Percentiles rank a stretch among this genome's conserved stretches.
Evolutionary conservation across 2,113 vertebrate species (phyloP).

Genomic region (Otus sunia): DNA sequence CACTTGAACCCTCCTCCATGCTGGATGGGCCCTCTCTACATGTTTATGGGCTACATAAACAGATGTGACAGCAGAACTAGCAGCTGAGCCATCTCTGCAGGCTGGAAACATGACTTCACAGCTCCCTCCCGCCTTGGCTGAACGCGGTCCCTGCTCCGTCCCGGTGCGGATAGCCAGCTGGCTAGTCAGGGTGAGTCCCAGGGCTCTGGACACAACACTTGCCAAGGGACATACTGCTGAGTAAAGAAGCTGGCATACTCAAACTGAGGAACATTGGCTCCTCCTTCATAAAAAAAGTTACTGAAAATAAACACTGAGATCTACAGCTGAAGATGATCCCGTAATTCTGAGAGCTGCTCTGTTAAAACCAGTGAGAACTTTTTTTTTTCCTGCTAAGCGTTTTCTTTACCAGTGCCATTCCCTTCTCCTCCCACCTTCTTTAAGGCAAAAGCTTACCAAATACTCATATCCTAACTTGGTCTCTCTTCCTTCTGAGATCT

Average conservation of each 20-base stretch:
- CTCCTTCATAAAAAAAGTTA: background rate
- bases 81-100: background rate
- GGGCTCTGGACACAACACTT: background rate
- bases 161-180: background rate
- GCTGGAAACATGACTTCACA: background rate
- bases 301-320: conserved; percentile 30
- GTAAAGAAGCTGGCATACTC: background rate
- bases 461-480: background rate
- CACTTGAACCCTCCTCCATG: background rate
- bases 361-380: background rate
- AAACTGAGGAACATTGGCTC: background rate
- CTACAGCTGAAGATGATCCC: background rate
- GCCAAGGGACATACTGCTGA: background rate
- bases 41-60: background rate
- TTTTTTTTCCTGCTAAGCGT: background rate
- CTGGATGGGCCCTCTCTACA: background rate
- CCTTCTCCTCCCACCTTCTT: background rate
- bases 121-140: background rate
- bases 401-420: background rate
- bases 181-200: background rate
- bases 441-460: background rate
- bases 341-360: background rate
- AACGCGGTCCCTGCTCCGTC: background rate
- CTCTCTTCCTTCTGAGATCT: background rate
- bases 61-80: background rate